Percentiles rank a stretch among this genome's conserved stretches.
Evolutionary conservation across 2,888 invertebrate species (phyloP).

Genomic region (Drosophila stalkeri): DNA sequence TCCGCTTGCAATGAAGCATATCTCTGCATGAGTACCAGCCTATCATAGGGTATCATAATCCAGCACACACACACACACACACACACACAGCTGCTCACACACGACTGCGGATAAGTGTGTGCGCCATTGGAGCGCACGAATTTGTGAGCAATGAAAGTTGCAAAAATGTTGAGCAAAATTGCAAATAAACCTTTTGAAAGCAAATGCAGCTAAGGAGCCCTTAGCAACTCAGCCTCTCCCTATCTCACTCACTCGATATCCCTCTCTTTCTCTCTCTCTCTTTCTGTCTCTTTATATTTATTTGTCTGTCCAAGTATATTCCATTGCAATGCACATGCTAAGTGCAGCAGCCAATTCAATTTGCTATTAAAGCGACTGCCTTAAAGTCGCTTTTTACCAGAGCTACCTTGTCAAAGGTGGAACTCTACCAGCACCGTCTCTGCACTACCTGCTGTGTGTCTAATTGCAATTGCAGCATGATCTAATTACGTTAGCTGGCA

Average conservation of each 20-base stretch:
- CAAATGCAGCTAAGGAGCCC: slow-evolving; percentile 43
- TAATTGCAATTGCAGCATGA: slow-evolving; percentile 70
- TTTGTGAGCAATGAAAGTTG: slow-evolving; percentile 35
- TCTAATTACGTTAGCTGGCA: slow-evolving; percentile 66
- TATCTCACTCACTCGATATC: background rate
- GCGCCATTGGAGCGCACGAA: slow-evolving; percentile 28
- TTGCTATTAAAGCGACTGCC: slow-evolving; percentile 44
- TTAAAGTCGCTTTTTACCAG: slow-evolving; percentile 34
- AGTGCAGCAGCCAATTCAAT: slow-evolving; percentile 75
- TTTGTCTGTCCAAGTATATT: background rate
- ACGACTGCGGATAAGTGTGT: slow-evolving; percentile 6
- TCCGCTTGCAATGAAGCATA: background rate
- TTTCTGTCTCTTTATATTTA: background rate
- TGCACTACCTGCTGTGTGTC: slow-evolving; percentile 15
- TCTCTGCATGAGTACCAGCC: background rate
- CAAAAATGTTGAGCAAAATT: slow-evolving; percentile 27
- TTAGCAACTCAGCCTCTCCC: slow-evolving; percentile 2
- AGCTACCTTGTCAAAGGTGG: slow-evolving; percentile 1
- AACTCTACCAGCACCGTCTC: background rate
- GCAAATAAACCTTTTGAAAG: slow-evolving; percentile 51
- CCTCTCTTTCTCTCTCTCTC: background rate
- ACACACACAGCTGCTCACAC: slow-evolving; percentile 5
- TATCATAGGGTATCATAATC: slow-evolving; percentile 18
- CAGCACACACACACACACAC: slow-evolving; percentile 6
- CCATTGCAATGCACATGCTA: slow-evolving; percentile 57